phyloP scores from a whole-genome alignment of 2,888 invertebrate species.

The Noctua fimbriata region DNA sequence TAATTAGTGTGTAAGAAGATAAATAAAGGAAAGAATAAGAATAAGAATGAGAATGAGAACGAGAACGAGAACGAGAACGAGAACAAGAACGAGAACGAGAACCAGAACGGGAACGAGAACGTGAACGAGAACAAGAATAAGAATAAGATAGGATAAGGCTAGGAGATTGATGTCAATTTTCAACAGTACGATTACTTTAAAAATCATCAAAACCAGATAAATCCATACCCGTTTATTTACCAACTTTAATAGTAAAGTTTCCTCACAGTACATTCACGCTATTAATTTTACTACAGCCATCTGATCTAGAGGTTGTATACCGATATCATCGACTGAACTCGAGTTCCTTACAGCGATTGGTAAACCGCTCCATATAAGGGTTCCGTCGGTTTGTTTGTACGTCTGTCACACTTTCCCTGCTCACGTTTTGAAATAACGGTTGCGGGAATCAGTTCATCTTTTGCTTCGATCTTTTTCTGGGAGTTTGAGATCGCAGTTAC shows the following conservation, averaged over 20 bases:
- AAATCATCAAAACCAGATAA: background rate
- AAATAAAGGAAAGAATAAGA: no score
- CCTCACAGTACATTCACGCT: constrained; percentile 32
- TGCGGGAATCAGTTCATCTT: constrained; percentile 50
- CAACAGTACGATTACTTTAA: no score
- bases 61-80: no score
- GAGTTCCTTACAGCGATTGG: constrained; percentile 63
- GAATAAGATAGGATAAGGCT: no score
- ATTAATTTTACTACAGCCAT: constrained; percentile 50
- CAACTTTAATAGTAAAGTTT: constrained; percentile 19
- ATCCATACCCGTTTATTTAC: background rate
- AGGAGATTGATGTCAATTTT: no score
- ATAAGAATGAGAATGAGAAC: no score
- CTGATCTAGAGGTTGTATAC: constrained; percentile 35
- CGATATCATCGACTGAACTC: constrained; percentile 63
- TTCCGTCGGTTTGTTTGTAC: constrained; percentile 49
- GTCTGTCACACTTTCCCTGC: constrained; percentile 62
- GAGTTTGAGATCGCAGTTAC: background rate
- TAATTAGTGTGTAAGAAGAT: no score
- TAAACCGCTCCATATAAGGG: constrained; percentile 58
- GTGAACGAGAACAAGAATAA: no score
- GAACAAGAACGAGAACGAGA: no score
- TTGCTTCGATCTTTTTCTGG: constrained; percentile 36
- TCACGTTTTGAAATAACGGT: constrained; percentile 57
- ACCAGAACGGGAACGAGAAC: no score